Evolutionary conservation across 2,113 vertebrate genomes (phyloP), one percentile per base, ranked within the genome.

Genomic region (Nycticorax nycticorax): DNA sequence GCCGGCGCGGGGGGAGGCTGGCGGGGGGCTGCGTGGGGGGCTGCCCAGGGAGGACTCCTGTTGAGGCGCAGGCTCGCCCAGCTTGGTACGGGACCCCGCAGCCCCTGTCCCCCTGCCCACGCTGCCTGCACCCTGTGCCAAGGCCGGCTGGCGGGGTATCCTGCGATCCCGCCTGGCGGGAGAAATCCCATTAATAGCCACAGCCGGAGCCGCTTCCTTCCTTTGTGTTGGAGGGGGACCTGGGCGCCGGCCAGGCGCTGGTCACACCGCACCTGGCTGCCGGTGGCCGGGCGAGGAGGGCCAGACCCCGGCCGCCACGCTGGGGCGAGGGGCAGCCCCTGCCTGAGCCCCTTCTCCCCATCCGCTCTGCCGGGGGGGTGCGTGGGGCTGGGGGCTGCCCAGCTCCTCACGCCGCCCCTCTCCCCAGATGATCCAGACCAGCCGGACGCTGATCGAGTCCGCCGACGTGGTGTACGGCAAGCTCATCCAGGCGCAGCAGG

Each of bases 391-490:
- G 19, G 41, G 47, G 19, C 23, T 82, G 62, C 33, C 35, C 67
- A 14, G 27, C 14, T 68, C 35, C 83, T 96, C 83, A 85, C 2
- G 1, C 11, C 12, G 2, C 33, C 45, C 57, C 30, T 95, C 77
- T 94, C 90, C 83, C 6, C 73, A 99, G 99, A 99, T 99, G 98
- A 99, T 99, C 97, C 99, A 99, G 97, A 99, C 99, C 73, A 99
- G 98, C 97, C 98, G 98, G 93, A 99, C 98, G 0, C 97, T 99
- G 97, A 99, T 99, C 5, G 99, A 99, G 94, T 98, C 99, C 4
- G 99, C 99, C 0, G 99, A 99, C 8, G 96, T 92, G 1, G 99
- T 99, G 93, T 98, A 99, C 15, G 96, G 97, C 85, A 99, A 99
- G 94, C 99, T 99, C 77, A 99, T 98, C 53, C 99, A 99, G 97